Evolutionary conservation across 2,888 invertebrate genomes (phyloP), one percentile per base, ranked within the genome.

Genomic region (Meiosimyza platycephala): DNA sequence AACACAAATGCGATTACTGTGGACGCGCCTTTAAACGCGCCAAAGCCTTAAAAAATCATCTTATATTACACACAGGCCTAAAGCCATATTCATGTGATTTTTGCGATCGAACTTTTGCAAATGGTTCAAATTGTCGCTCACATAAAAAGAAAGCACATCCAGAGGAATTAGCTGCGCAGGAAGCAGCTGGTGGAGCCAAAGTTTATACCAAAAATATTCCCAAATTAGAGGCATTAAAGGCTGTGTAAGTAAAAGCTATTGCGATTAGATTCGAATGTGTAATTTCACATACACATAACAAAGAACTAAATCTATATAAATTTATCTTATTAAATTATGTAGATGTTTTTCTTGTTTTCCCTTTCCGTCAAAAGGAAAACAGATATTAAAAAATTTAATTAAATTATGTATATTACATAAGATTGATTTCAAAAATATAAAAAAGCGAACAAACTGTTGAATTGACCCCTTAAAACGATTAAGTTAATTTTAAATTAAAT

Each of bases 91-190:
- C 84, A 2, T 88, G 87, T 66, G 85, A 86, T 68, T 88, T 88
- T 75, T 88, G 87, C 71, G 87, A 88, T 57, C 85, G 86, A 67
- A 86, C 86, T 1, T 88, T 88, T 74, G 87, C 88, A 57, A 87
- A 87, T 69, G 87, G 88, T 11, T 86, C 87, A 13, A 88, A 88
- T 74, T 87, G 87, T 71, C 84, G 88, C 9, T 86, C 84, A 69
- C 87, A 88, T 75, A 87, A 87, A 62, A 87, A 87, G 74, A 87
- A 85, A 71, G 75, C 85, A 0, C 87, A 88, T 82, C 87, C 87
- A 0, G 79, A 80, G 6, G 87, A 87, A 72, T 77, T 88, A 71
- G 88, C 87, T 0, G 84, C 85, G 0, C 80, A 85, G 77, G 87
- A 88, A 73, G 87, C 88, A 3, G 81, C 86, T 0, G 83, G 82